Percentiles rank a stretch among this genome's conserved stretches.
phyloP scores from a whole-genome alignment of 2,888 invertebrate species.

The Anagyrus pseudococci region DNA sequence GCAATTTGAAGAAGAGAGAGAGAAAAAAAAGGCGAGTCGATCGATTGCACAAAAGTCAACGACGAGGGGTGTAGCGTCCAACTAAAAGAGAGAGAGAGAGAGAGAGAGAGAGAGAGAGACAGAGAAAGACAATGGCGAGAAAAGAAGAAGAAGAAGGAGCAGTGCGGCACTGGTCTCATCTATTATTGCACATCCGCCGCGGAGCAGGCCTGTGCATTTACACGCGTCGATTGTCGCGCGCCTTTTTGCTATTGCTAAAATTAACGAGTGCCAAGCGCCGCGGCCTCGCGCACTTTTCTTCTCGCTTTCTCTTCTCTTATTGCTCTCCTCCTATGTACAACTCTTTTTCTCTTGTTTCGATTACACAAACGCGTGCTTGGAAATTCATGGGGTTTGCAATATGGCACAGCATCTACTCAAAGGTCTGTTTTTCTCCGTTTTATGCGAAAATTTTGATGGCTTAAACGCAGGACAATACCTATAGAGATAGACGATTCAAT shows the following conservation, averaged over 20 bases:
- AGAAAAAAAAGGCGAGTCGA: not conserved
- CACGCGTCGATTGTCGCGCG: conserved; percentile 35
- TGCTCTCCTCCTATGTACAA: no score
- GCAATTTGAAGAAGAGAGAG: not conserved
- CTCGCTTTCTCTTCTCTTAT: not conserved
- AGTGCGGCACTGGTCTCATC: no score
- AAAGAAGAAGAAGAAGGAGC: not conserved
- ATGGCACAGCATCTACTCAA: no score
- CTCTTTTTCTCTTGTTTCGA: conserved; percentile 10
- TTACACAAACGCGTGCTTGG: conserved; percentile 13
- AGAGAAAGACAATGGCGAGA: not conserved
- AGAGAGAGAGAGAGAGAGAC: no score
- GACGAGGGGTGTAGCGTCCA: no score
- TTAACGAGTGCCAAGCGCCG: conserved; percentile 22
- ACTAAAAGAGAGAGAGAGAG: no score
- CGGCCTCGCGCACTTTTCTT: conserved; percentile 3
- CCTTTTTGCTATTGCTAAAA: conserved; percentile 37
- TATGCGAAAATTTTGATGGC: no score
- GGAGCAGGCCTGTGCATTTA: conserved; percentile 25
- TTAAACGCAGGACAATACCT: no score
- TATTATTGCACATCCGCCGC: conserved; percentile 36
- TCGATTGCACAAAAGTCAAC: not conserved
- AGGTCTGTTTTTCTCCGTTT: no score
- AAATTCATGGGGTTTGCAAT: no score
- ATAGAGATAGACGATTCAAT: no score